Evolutionary conservation across 1,140 invertebrate species (phyloP), one percentile per base, ranked within the genome.

Genomic region (Achroia grisella): DNA sequence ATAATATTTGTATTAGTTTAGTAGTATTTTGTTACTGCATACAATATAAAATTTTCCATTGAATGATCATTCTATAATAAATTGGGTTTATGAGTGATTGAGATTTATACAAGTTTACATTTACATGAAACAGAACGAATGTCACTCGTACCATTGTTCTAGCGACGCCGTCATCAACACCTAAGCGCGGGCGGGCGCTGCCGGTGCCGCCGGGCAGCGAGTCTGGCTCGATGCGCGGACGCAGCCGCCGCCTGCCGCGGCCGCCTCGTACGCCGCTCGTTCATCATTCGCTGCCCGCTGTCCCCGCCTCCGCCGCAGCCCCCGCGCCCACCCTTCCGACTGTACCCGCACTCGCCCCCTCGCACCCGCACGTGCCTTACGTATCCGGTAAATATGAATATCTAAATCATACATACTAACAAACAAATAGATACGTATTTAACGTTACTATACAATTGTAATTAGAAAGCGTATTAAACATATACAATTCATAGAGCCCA

Each of bases 141-240:
- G 17, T 23, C 17, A 23, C 17, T 4, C n/a, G 3, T 0, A 17
- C 15, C 35, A 8, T 48, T 50, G 4, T 52, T 36, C 1, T 41
- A 84, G 80, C 76, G 36, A 84, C 80, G 44, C 80, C 80, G 43
- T 84, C 78, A 28, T 84, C 80, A 44, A 84, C 80, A 17, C 80
- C 80, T 6, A 84, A 84, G 56, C 72, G 78, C 13, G 76, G 78
- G 42, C 69, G 80, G 12, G 74, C 73, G 33, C 56, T 84, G 10
- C 80, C 80, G 0, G 52, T 80, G 34, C 75, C 78, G 4, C 80
- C 80, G 30, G 64, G 76, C 43, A 72, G 70, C 40, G 77, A 77
- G 40, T 56, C 63, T n/a, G 64, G 73, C 2, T 72, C 72, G 44
- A 44, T 62, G 30, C 60, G 77, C 37, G 40, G 44, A 4, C 62